Evolutionary conservation across 2,113 vertebrate genomes (phyloP).

Genomic region (Anarrhichthys ocellatus): DNA sequence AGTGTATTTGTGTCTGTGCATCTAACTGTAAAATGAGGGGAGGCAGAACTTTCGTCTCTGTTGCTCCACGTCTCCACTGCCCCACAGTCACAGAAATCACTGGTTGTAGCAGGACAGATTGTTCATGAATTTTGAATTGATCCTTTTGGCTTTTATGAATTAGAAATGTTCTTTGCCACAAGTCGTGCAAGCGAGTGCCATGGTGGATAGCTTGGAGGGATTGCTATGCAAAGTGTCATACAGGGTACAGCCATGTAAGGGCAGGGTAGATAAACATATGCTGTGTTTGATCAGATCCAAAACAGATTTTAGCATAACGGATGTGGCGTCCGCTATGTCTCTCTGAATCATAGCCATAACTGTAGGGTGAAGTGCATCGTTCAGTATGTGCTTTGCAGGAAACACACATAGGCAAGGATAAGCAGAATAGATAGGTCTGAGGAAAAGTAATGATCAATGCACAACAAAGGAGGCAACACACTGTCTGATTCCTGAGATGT

Average conservation of each 20-base stretch:
- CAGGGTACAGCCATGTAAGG: constrained; percentile 71
- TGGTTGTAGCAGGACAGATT: constrained; percentile 85
- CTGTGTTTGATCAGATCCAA: constrained; percentile 75
- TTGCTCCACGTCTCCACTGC: constrained; percentile 76
- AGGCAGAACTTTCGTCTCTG: constrained; percentile 77
- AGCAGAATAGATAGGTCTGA: constrained; percentile 47
- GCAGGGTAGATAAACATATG: constrained; percentile 81
- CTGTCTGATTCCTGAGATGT: constrained; percentile 62
- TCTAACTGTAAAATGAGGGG: constrained; percentile 58
- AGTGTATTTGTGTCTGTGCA: constrained; percentile 9
- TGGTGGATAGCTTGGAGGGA: constrained; percentile 77
- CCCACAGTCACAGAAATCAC: constrained; percentile 81
- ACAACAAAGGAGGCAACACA: constrained; percentile 63
- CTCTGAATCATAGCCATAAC: constrained; percentile 17
- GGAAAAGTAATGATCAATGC: constrained; percentile 50
- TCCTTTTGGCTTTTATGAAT: constrained; percentile 89
- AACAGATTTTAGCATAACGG: constrained; percentile 72
- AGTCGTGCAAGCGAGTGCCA: constrained; percentile 58
- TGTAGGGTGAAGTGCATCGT: constrained; percentile 8
- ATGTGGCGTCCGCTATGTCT: constrained; percentile 62
- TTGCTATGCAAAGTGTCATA: constrained; percentile 73
- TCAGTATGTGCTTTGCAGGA: constrained; percentile 29
- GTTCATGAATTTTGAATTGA: constrained; percentile 87
- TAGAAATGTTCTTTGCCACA: constrained; percentile 82
- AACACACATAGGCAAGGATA: constrained; percentile 22